Percentiles rank a stretch among this genome's conserved stretches.
Conservation (phyloP, 2,888 invertebrate species). For the Lasioglossum villosulum region DNA sequence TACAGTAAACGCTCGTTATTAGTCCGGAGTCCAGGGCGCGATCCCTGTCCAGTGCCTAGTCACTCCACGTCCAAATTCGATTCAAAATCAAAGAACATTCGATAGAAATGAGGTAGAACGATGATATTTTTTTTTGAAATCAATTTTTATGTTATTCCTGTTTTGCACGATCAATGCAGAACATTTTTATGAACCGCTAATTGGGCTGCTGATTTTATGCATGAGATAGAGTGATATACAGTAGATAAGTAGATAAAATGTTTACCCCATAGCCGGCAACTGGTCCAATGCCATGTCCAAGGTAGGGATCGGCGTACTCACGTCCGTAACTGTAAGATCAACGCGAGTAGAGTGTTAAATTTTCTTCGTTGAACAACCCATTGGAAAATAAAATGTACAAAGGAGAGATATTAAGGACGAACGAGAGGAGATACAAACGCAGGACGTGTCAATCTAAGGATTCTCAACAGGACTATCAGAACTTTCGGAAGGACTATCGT, state of each 20-base stretch:
- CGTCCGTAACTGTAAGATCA: conserved; percentile 90
- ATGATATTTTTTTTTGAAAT: too few species aligned
- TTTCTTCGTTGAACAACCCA: background rate
- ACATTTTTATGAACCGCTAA: too few species aligned
- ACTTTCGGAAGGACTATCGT: conserved; percentile 65
- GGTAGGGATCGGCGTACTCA: conserved; percentile 96
- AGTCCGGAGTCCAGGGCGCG: too few species aligned
- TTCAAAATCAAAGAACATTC: too few species aligned
- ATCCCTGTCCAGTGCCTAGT: too few species aligned
- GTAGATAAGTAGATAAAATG: background rate
- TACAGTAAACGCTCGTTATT: too few species aligned
- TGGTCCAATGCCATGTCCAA: conserved; percentile 98
- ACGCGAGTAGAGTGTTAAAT: conserved; percentile 17
- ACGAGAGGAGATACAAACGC: conserved; percentile 66
- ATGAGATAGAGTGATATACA: too few species aligned
- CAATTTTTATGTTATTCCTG: too few species aligned
- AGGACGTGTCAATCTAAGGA: conserved; percentile 63
- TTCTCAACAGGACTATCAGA: conserved; percentile 59
- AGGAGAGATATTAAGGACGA: background rate
- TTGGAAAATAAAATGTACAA: background rate
- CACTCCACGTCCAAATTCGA: too few species aligned
- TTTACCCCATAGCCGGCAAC: conserved; percentile 98
- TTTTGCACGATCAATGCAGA: too few species aligned
- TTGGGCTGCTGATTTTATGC: too few species aligned
- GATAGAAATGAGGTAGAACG: too few species aligned